Evolutionary conservation across 2,113 vertebrate species (phyloP).

Genomic region (Actinemys pallida): DNA sequence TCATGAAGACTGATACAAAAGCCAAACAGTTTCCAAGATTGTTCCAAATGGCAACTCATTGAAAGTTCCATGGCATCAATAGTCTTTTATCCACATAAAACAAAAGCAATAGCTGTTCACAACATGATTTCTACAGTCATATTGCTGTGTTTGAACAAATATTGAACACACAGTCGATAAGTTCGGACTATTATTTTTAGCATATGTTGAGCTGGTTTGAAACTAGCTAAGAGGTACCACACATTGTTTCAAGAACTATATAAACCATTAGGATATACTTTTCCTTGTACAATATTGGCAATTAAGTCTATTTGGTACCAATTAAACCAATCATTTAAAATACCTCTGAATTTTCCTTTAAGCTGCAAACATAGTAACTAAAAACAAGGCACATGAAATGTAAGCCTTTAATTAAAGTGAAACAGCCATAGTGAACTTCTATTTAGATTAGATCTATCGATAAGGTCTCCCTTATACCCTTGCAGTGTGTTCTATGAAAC

Average conservation of each 20-base stretch:
- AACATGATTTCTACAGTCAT: background rate
- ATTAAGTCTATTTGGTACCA: conserved; percentile 9
- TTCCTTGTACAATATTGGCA: background rate
- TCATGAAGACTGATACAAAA: background rate
- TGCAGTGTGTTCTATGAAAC: conserved; percentile 37
- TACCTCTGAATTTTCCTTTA: conserved; percentile 14
- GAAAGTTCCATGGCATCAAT: background rate
- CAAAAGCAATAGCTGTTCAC: accelerated
- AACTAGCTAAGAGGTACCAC: background rate
- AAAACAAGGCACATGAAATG: conserved; percentile 76
- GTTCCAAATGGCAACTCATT: background rate
- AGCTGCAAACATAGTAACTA: conserved; percentile 46
- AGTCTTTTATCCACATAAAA: background rate
- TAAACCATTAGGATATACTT: background rate
- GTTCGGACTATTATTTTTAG: background rate
- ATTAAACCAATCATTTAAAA: conserved; percentile 13
- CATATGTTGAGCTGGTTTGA: background rate
- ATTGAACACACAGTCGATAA: background rate
- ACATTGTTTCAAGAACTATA: background rate
- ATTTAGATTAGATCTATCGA: conserved; percentile 41
- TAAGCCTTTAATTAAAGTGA: conserved; percentile 56
- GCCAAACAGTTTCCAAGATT: background rate
- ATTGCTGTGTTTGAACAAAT: background rate
- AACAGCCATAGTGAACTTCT: conserved; percentile 9
- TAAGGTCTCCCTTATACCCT: conserved; percentile 21